A percentile compares a stretch with the other conserved stretches of the same genome.
phyloP scores from a whole-genome alignment of 53 echinoderm and acorn worm genomes.

The Luidia sarsii region DNA sequence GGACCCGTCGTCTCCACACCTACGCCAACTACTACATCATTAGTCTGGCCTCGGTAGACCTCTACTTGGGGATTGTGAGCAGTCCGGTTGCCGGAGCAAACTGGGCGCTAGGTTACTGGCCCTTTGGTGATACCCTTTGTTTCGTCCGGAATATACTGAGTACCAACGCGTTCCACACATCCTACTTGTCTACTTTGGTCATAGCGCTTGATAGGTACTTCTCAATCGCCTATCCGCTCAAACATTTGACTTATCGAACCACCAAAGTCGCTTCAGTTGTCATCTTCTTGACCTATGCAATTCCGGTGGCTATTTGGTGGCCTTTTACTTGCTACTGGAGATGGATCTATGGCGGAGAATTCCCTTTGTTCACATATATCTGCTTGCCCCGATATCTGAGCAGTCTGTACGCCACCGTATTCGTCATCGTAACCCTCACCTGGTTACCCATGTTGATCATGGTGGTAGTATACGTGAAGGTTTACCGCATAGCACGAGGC shows the following conservation, averaged over 20 bases:
- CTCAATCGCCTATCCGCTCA: too few relatives aligned
- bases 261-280: too few relatives aligned
- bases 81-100: not conserved
- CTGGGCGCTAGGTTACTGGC: conserved; percentile 13
- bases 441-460: not conserved
- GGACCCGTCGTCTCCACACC: conserved; percentile 13
- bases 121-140: not conserved
- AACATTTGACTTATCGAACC: too few relatives aligned
- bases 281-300: too few relatives aligned
- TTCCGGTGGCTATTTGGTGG: not conserved
- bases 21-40: not conserved
- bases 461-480: too few relatives aligned
- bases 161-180: too few relatives aligned
- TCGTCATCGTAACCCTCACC: too few relatives aligned
- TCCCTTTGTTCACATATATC: not conserved
- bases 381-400: not conserved
- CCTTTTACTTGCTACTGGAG: not conserved
- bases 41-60: conserved; percentile 3
- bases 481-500: not conserved
- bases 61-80: not conserved
- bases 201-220: too few relatives aligned
- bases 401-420: conserved; percentile 4
- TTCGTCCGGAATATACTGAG: not conserved
- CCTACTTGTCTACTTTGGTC: too few relatives aligned
- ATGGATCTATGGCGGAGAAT: not conserved